These are phyloP conservation scores for Drosophila saltans DNA, from an alignment of 1,140 invertebrate genomes.

Conservation along the genomic window DNA sequence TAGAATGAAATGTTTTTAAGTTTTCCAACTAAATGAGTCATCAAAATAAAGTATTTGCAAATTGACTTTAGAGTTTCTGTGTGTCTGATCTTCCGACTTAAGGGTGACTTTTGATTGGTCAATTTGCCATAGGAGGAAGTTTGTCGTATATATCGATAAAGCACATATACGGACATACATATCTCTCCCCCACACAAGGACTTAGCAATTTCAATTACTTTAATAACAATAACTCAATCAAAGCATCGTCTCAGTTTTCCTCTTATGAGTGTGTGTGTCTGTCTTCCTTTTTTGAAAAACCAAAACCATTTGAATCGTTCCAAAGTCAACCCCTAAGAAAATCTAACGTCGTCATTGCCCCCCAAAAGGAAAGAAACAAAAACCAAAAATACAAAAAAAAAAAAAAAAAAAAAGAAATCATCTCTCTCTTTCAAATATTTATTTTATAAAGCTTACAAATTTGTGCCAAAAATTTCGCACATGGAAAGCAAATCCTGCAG, in stretches of 20 bases:
- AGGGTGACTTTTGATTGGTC: conserved; percentile 44
- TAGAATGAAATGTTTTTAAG: neutral
- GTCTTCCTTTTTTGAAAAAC: conserved; percentile 3
- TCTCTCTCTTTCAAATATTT: conserved; percentile 51
- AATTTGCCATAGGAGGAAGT: conserved; percentile 15
- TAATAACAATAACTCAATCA: conserved; percentile 48
- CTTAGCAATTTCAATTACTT: conserved; percentile 35
- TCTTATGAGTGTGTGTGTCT: no score
- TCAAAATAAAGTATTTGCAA: neutral
- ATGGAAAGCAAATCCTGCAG: neutral
- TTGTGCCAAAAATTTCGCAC: conserved; percentile 53
- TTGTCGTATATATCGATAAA: no score
- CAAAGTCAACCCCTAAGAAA: conserved; percentile 53
- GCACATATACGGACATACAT: no score
- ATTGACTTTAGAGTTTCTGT: neutral
- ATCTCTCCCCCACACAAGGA: neutral
- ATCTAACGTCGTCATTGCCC: conserved; percentile 16
- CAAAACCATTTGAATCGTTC: conserved; percentile 25
- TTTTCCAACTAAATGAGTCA: neutral
- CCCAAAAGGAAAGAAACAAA: neutral
- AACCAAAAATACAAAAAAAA: neutral
- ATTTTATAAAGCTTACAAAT: conserved; percentile 78
- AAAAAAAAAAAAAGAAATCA: neutral
- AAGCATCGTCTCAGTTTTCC: conserved; percentile 16
- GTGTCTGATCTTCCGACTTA: neutral